These are phyloP conservation scores for Gobio occitaniae DNA, from an alignment of 2,797 vertebrate species.

Conservation along the genomic window DNA sequence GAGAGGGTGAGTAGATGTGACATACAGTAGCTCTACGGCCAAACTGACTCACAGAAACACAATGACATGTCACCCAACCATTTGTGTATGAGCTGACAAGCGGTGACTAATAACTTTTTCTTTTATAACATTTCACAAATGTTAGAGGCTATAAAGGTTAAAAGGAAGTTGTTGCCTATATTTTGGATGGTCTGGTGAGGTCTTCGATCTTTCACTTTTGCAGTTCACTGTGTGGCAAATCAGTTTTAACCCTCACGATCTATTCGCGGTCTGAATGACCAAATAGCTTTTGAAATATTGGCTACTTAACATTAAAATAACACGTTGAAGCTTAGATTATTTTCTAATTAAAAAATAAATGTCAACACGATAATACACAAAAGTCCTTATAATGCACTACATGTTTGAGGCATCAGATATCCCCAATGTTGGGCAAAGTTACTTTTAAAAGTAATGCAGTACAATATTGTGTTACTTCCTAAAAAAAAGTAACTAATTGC, in stretches of 20 bases:
- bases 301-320: too few species aligned
- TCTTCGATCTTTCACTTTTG: background rate
- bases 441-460: too few species aligned
- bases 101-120: background rate
- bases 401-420: too few species aligned
- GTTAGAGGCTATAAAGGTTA: background rate
- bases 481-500: too few species aligned
- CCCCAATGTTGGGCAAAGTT: background rate
- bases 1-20: slow-evolving; percentile 73
- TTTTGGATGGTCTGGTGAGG: background rate
- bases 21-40: background rate
- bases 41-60: slow-evolving; percentile 10
- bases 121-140: background rate
- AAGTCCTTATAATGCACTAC: background rate
- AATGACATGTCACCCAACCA: background rate
- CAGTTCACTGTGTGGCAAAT: background rate
- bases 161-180: background rate
- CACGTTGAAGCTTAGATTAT: too few species aligned
- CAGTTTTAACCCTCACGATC: background rate
- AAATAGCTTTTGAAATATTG: background rate
- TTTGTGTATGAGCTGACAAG: background rate
- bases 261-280: background rate
- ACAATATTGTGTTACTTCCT: too few species aligned
- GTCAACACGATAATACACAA: background rate
- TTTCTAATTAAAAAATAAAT: too few species aligned